Conservation (phyloP, 2,888 invertebrate genomes). For the Temnothorax unifasciatus region DNA sequence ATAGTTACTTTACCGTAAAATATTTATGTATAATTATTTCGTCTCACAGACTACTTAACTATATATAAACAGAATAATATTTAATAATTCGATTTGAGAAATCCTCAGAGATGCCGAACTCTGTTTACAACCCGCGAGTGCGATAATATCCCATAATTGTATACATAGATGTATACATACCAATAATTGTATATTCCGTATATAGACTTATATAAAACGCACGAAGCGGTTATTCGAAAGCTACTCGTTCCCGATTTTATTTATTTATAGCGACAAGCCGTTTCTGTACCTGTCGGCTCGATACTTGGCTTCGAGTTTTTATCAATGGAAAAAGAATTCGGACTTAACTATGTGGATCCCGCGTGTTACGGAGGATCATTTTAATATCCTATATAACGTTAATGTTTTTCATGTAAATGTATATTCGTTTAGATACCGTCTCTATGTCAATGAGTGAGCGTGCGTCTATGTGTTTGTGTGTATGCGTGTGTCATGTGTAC, state of each 20-base stretch:
- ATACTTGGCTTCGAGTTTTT: constrained; percentile 45
- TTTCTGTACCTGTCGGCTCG: constrained; percentile 49
- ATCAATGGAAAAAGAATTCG: constrained; percentile 73
- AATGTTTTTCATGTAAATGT: constrained; percentile 62
- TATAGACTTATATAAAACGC: constrained; percentile 79
- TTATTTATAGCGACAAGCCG: constrained; percentile 72
- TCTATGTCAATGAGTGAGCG: constrained; percentile 43
- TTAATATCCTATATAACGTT: constrained; percentile 71
- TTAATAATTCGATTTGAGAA: constrained; percentile 37
- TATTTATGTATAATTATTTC: background rate
- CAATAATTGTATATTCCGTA: constrained; percentile 69
- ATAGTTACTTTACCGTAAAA: background rate
- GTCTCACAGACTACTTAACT: background rate
- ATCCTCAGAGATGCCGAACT: constrained; percentile 41
- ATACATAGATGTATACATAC: constrained; percentile 67
- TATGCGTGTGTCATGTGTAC: background rate
- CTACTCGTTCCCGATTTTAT: constrained; percentile 63
- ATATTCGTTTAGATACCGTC: constrained; percentile 64
- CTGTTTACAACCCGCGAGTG: constrained; percentile 58
- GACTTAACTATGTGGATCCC: constrained; percentile 71
- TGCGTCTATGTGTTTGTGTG: constrained; percentile 39
- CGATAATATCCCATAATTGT: constrained; percentile 65
- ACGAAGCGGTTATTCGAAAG: constrained; percentile 74
- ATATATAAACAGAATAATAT: background rate
- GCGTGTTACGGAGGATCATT: constrained; percentile 62